Base-by-base conservation (phyloP, 2,797 vertebrate species). In the Periophthalmus magnuspinnatus region DNA sequence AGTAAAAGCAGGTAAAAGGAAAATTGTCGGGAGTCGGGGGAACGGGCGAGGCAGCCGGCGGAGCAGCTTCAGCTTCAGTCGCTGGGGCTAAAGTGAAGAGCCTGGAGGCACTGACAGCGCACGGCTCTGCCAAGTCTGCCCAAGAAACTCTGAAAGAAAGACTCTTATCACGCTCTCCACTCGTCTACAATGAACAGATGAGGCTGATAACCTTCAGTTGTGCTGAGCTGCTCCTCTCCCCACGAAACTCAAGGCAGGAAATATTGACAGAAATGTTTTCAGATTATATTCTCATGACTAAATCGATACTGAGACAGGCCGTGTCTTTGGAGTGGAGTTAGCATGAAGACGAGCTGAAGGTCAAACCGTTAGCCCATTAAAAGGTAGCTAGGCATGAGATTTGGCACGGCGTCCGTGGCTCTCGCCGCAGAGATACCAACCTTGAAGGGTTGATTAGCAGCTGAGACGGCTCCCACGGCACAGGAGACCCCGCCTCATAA, bases 361-460 rank as follows among this genome's bases (percentile, higher is more conserved):
- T 92, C 91, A 87, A 88, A 83, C 84, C 81, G 81, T 89, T 84
- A 81, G 76, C 79, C 86, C 75, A 81, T 86, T 89, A 90, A 88
- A 81, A 81, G 80, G 81, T 69, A 85, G 86, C 83, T 85, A 83
- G 88, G 82, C 69, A 34, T 63, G 34, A 72, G 52, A 74, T 85
- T 88, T 90, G 89, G 86, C 85, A 84, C 83, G 81, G 73, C 80
- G 73, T 77, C 81, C 71, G 80, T 58, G 63, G 81, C 78, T 85
- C 81, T 73, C 74, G 76, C 78, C 81, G 74, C 74, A 60, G 79
- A 71, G 80, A 86, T 72, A 84, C 86, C 89, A 90, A 93, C 92
- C 90, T 94, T 92, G 88, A 92, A 87, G 87, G 90, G 88, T 90
- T 91, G 88, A 93, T 92, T 90, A 92, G 92, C 59, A 78, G 79